phyloP scores from a whole-genome alignment of 2,888 invertebrate genomes.

The Lasioglossum zephyrum region DNA sequence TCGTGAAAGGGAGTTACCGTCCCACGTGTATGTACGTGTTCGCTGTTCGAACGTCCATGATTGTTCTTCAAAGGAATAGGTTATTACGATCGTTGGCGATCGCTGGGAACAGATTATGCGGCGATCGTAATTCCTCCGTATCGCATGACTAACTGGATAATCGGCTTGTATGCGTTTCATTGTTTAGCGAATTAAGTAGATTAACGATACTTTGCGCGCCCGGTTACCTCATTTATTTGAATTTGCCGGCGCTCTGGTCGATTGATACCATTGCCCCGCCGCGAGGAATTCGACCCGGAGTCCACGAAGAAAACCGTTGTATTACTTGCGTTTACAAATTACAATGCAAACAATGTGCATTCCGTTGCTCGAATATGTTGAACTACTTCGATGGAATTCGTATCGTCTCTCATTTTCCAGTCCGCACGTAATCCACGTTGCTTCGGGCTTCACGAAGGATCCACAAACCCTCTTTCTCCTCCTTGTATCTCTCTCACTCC shows the following conservation, averaged over 20 bases:
- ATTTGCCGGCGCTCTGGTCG: slow-evolving; percentile 28
- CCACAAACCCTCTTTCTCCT: slow-evolving; percentile 54
- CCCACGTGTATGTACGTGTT: slow-evolving; percentile 11
- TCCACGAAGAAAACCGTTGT: neutral
- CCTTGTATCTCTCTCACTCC: neutral
- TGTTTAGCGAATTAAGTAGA: slow-evolving; percentile 60
- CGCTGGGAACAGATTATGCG: slow-evolving; percentile 46
- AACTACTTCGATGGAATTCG: slow-evolving; percentile 5
- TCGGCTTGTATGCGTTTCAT: slow-evolving; percentile 54
- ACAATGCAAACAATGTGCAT: neutral
- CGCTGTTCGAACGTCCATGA: slow-evolving; percentile 9
- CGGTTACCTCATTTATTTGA: slow-evolving; percentile 47
- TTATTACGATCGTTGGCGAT: slow-evolving; percentile 40
- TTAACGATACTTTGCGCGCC: slow-evolving; percentile 51
- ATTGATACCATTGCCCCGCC: slow-evolving; percentile 24
- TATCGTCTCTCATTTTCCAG: slow-evolving; percentile 61
- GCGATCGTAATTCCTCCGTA: slow-evolving; percentile 58
- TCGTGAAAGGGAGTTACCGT: neutral
- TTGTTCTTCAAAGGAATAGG: slow-evolving; percentile 48
- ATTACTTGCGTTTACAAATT: neutral
- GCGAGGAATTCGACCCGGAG: neutral
- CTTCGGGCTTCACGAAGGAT: slow-evolving; percentile 61
- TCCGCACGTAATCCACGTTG: slow-evolving; percentile 62
- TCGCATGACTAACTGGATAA: slow-evolving; percentile 57
- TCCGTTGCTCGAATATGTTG: neutral